These are phyloP conservation scores for Rhinogobio ventralis DNA, from an alignment of 2,797 vertebrate species.

Conservation along the genomic window DNA sequence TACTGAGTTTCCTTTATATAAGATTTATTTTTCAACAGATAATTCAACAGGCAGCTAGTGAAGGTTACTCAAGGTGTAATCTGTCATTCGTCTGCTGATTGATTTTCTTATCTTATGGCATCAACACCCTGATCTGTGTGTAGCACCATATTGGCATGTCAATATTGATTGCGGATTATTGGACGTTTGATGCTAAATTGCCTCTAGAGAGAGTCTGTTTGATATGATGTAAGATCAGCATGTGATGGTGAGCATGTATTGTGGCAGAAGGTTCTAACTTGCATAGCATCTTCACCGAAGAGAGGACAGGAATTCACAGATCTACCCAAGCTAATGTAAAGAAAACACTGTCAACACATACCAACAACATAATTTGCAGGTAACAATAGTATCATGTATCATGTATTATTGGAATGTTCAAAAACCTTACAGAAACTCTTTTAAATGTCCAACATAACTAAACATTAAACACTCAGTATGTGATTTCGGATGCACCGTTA, in stretches of 20 bases:
- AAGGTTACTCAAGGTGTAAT: slow-evolving; percentile 27
- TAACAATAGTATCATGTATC: slow-evolving; percentile 9
- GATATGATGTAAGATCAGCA: slow-evolving; percentile 55
- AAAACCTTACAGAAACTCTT: no score
- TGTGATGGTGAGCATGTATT: slow-evolving; percentile 51
- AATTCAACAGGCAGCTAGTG: slow-evolving; percentile 6
- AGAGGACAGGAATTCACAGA: slow-evolving; percentile 69
- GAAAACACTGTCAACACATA: not conserved
- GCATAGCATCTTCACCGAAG: slow-evolving; percentile 51
- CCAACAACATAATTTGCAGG: not conserved
- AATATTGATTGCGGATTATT: slow-evolving; percentile 57
- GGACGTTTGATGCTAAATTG: slow-evolving; percentile 56
- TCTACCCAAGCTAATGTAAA: slow-evolving; percentile 32
- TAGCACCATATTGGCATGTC: slow-evolving; percentile 44
- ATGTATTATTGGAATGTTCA: not conserved
- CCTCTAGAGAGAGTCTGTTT: slow-evolving; percentile 50
- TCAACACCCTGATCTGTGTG: slow-evolving; percentile 26
- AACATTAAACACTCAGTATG: no score
- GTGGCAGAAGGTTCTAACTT: slow-evolving; percentile 45
- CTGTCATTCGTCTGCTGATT: slow-evolving; percentile 43
- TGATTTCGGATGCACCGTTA: no score
- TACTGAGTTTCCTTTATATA: not conserved
- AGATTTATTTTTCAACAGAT: not conserved
- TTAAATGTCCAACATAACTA: no score
- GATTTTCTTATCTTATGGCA: slow-evolving; percentile 49